These are phyloP conservation scores for Eulemur rubriventer DNA, from an alignment of 2,797 vertebrate genomes.

Conservation along the genomic window DNA sequence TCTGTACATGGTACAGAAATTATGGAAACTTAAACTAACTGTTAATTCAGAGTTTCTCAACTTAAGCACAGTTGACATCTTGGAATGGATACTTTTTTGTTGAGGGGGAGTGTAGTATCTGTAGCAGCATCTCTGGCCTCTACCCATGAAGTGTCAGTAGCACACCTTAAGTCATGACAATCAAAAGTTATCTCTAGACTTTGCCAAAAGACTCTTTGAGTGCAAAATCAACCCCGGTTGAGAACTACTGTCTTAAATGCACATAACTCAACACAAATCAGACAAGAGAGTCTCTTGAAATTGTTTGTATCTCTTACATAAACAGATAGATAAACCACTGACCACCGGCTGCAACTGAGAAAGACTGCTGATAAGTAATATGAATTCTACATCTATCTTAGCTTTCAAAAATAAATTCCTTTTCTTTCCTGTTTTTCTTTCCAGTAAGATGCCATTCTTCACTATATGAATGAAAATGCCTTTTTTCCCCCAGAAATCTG, in stretches of 20 bases:
- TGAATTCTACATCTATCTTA: not conserved
- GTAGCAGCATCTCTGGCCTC: not conserved
- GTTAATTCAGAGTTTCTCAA: not conserved
- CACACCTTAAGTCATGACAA: not conserved
- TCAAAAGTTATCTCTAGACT: not conserved
- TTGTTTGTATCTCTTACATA: not conserved
- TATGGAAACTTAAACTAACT: rapidly evolving
- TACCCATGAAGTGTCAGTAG: not conserved
- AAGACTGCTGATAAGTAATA: not conserved
- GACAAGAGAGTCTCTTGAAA: not conserved
- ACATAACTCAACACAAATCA: not conserved
- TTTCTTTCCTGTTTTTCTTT: not conserved
- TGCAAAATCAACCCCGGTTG: not conserved
- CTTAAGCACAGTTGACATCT: not conserved
- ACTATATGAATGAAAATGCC: not conserved
- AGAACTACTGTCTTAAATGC: not conserved
- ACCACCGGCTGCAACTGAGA: not conserved
- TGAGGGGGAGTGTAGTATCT: not conserved
- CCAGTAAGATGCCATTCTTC: not conserved
- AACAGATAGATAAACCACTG: not conserved
- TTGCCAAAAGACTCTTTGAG: not conserved
- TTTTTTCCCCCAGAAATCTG: not conserved
- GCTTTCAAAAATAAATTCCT: not conserved
- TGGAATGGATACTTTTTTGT: not conserved
- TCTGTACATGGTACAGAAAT: not conserved